Evolutionary conservation across 2,888 invertebrate genomes (phyloP), one percentile per base, ranked within the genome.

Genomic region (Himalopsyche anomala): DNA sequence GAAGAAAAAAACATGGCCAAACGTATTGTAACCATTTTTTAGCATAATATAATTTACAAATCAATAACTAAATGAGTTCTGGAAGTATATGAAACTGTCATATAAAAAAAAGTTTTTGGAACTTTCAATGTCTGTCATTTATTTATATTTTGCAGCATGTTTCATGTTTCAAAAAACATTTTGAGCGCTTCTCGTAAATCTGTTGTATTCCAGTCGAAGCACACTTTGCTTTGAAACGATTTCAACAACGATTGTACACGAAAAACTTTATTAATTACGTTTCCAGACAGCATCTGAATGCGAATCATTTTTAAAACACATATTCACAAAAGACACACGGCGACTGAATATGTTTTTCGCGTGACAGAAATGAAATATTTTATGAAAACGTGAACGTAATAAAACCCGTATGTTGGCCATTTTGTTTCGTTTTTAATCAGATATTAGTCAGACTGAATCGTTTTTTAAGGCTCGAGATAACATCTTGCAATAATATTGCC

Each of bases 201-300:
- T 19, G 11, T 28, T 28, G 62, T 62, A 28, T 62, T 62, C 62
- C 62, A n/a, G 62, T 62, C 62, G 62, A 62, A 19, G 19, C 62
- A 62, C 62, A 28, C 19, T 62, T 62, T n/a, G 62, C 62, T 62
- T n/a, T 62, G 62, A 62, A 62, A 62, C 62, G 62, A 62, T 62
- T 62, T 19, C 5, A 62, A 62, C 62, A 62, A 62, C 15, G 62
- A 62, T 62, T 62, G 19, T 62, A 62, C 62, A 62, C 62, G 62
- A 19, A 28, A 62, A 62, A 62, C 19, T 62, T 62, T 62, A 62
- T 62, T 62, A 62, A 62, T 62, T 62, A 62, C 62, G 28, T 62
- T 62, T 15, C 62, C 15, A 62, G 62, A 62, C 62, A 62, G 62
- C 62, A 28, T 19, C 9, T 62, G 62, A 28, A 62, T 62, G 62